Evolutionary conservation across 2,113 vertebrate genomes (phyloP).

Genomic region (Sinocyclocheilus rhinocerous): DNA sequence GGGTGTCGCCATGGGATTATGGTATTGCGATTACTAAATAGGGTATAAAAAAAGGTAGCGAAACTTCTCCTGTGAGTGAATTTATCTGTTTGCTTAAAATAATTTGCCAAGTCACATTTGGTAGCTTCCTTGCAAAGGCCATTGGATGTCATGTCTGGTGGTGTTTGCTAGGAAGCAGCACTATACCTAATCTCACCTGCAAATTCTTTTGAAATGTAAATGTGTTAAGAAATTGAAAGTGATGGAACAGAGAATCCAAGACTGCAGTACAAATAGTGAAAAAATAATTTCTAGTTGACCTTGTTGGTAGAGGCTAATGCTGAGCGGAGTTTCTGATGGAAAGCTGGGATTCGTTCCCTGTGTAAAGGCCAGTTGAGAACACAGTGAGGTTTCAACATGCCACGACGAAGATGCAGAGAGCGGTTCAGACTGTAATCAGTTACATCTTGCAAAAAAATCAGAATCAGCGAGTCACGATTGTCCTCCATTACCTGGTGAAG

Average conservation of each 20-base stretch:
- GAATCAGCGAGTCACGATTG: slow-evolving; percentile 88
- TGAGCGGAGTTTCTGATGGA: slow-evolving; percentile 84
- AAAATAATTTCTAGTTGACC: background rate
- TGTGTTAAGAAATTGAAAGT: background rate
- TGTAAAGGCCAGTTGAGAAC: slow-evolving; percentile 89
- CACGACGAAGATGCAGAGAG: slow-evolving; percentile 85
- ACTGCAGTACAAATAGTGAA: background rate
- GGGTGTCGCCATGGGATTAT: background rate
- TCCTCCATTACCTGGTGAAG: slow-evolving; percentile 89
- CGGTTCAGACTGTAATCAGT: slow-evolving; percentile 87
- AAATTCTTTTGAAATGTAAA: background rate
- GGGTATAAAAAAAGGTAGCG: background rate
- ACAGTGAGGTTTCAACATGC: slow-evolving; percentile 88
- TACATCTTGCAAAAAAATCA: slow-evolving; percentile 90
- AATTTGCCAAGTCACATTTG: background rate
- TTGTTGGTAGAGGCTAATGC: slow-evolving; percentile 85
- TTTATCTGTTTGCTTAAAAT: background rate
- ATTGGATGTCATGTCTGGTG: background rate
- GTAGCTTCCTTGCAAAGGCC: background rate
- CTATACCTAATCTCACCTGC: too few relatives aligned
- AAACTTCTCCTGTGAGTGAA: background rate
- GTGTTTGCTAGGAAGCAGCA: background rate
- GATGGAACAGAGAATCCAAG: background rate
- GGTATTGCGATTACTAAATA: background rate
- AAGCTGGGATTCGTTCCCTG: slow-evolving; percentile 81